These are phyloP conservation scores for Sebastes alutus DNA, from an alignment of 2,797 vertebrate genomes.

Conservation along the genomic window DNA sequence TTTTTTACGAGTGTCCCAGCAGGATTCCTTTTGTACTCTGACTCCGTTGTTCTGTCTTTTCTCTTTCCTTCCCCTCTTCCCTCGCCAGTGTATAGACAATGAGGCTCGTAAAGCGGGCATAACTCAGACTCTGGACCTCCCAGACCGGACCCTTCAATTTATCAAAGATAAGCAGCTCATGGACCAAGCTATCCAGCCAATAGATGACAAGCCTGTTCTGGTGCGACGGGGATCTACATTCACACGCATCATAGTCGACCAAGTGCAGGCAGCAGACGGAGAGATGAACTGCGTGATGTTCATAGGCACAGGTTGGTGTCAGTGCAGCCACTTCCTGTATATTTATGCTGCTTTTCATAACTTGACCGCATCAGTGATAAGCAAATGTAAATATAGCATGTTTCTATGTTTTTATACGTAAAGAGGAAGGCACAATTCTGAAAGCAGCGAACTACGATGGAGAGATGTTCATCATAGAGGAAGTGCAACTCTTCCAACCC, in stretches of 20 bases:
- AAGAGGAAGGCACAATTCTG: constrained; percentile 84
- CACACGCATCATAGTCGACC: constrained; percentile 78
- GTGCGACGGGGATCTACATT: constrained; percentile 76
- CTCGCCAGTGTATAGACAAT: constrained; percentile 78
- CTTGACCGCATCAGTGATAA: background rate
- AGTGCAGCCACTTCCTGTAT: background rate
- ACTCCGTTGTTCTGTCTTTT: constrained; percentile 36
- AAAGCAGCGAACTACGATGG: constrained; percentile 82
- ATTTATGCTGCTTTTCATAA: background rate
- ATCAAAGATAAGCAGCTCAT: constrained; percentile 81
- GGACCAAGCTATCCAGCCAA: constrained; percentile 78
- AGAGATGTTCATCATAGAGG: constrained; percentile 85
- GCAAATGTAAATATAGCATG: background rate
- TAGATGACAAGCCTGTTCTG: constrained; percentile 67
- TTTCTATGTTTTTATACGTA: constrained; percentile 1
- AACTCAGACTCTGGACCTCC: constrained; percentile 75
- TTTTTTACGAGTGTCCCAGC: constrained; percentile 20
- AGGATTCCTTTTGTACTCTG: constrained; percentile 50
- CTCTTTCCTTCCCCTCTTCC: constrained; percentile 25
- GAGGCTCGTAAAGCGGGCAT: constrained; percentile 60
- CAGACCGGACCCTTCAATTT: constrained; percentile 83
- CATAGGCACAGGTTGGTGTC: constrained; percentile 83
- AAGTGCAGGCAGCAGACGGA: constrained; percentile 70
- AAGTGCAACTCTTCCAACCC: constrained; percentile 81
- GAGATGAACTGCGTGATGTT: constrained; percentile 80